Evolutionary conservation across 2,797 vertebrate genomes (phyloP), one percentile per base, ranked within the genome.

Genomic region (Atherinosoma microstoma): DNA sequence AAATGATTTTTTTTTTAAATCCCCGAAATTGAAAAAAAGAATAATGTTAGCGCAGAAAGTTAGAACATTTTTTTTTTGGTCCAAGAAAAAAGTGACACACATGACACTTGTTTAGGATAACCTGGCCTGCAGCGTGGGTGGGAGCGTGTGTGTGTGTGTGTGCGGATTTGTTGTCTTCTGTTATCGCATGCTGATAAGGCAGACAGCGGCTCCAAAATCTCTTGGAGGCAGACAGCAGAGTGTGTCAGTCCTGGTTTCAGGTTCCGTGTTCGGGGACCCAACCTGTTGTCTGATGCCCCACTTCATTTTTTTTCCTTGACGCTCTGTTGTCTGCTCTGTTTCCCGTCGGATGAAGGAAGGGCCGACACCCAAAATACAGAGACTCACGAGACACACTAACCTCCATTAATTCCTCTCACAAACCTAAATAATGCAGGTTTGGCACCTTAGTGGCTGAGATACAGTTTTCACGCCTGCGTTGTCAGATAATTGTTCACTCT

Each of bases 111-210:
- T 60, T 68, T 27, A 54, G 78, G 72, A 87, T 71, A 83, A 81
- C 74, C 57, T 76, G 82, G 80, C 80, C 84, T 60, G 85, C 86
- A 86, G 86, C 82, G 81, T 93, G 90, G 84, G 90, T 92, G 92
- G 89, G 91, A 83, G 84, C n/a, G 29, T 58, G 24, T 78, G 29
- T 64, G 59, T 70, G 58, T 70, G 58, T 36, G 67, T 51, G 42
- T 73, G 82, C 71, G 84, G 90, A 89, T 93, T 93, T 93, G 93
- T 93, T 93, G 94, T 94, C 91, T 76, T 94, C 93, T 93, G 93
- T 95, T 95, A 95, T 95, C 95, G 88, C 89, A 68, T 92, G 78
- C 89, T 74, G 94, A 95, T 94, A 94, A 94, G 76, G 60, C 88
- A 79, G 89, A 84, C 93, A 83, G 93, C 83, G 94, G 92, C 94